Evolutionary conservation across 1,140 invertebrate species (phyloP).

Genomic region (Antheraea pernyi): DNA sequence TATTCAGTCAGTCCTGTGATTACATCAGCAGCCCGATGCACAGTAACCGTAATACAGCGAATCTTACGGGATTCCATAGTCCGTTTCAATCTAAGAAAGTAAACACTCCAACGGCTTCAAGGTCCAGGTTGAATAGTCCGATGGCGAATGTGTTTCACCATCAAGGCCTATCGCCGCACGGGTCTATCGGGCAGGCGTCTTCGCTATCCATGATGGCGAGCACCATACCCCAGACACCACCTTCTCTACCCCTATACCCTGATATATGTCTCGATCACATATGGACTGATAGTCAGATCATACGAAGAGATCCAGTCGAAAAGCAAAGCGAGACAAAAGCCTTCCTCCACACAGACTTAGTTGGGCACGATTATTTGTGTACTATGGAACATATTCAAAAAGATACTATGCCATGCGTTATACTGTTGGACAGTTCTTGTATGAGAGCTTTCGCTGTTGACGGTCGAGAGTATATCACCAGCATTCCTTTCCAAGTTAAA

Average conservation of each 20-base stretch:
- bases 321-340: slow-evolving; percentile 84
- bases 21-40: slow-evolving; percentile 60
- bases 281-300: slow-evolving; percentile 88
- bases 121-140: slow-evolving; percentile 81
- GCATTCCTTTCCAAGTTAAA: slow-evolving; percentile 91
- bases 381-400: slow-evolving; percentile 83
- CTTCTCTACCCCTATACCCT: slow-evolving; percentile 87
- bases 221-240: slow-evolving; percentile 52
- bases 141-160: slow-evolving; percentile 80
- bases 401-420: slow-evolving; percentile 80
- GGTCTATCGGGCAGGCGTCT: slow-evolving; percentile 72
- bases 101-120: slow-evolving; percentile 46
- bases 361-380: slow-evolving; percentile 91
- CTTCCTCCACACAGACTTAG: slow-evolving; percentile 90
- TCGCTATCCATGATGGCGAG: slow-evolving; percentile 66
- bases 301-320: slow-evolving; percentile 74
- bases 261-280: slow-evolving; percentile 93
- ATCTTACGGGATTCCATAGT: slow-evolving; percentile 59
- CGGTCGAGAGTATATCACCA: slow-evolving; percentile 90
- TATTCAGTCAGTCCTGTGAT: slow-evolving; percentile 76
- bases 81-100: slow-evolving; percentile 58
- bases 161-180: slow-evolving; percentile 71
- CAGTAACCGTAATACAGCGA: slow-evolving; percentile 49
- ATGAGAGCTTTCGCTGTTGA: slow-evolving; percentile 89
- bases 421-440: slow-evolving; percentile 88